Evolutionary conservation across 2,888 invertebrate genomes (phyloP), one percentile per base, ranked within the genome.

Genomic region (Archips xylosteana): DNA sequence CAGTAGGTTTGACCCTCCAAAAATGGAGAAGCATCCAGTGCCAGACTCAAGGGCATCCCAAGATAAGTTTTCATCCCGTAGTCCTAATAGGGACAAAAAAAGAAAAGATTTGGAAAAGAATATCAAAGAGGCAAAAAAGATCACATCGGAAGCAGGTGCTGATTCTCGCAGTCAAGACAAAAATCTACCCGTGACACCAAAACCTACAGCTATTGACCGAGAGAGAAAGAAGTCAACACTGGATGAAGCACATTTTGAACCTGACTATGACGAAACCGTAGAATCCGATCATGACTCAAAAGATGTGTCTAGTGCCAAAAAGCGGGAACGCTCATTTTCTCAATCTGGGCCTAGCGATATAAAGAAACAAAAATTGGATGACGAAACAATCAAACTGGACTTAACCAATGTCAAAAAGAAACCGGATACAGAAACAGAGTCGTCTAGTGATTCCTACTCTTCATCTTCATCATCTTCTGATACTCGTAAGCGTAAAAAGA

Each of bases 231-330:
- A 96, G 81, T 95, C 96, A 9, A 95, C 95, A 6, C 88, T 97
- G 59, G 97, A 97, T 80, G 97, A 97, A 88, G 95, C 96, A 0
- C 96, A 95, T 82, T 97, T 97, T 83, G 97, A 96, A 81, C 97
- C 97, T 0, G 97, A 97, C 84, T 97, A 97, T 85, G 97, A 97
- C 78, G 96, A 95, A 82, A 92, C 89, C 70, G 87, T 95, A 23
- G 95, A 95, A 79, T 94, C 96, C 5, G 96, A 96, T 75, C 95
- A 93, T 32, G 96, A 96, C 79, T 91, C 92, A 2, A 96, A 96
- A 75, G 95, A 95, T 13, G 95, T 95, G 49, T 51, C 51, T 45
- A 81, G 79, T 49, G 80, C 78, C 13, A 92, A 92, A 78, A 94
- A 87, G 70, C 88, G 92, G 9, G 92, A 92, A 82, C 86, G 87